Evolutionary conservation across 2,113 vertebrate species (phyloP), one percentile per base, ranked within the genome.

Genomic region (Pygoscelis adeliae): DNA sequence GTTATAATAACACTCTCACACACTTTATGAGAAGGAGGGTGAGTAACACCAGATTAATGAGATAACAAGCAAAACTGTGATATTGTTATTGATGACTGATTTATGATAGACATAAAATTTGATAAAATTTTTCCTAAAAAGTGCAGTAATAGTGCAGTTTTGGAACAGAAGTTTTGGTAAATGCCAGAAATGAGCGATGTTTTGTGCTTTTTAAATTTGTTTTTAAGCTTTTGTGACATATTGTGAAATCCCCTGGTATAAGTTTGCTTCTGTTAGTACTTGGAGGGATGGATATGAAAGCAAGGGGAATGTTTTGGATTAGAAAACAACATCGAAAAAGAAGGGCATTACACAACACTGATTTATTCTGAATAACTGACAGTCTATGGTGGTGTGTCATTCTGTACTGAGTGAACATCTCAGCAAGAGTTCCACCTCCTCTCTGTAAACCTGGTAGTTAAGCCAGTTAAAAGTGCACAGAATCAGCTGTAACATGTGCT

Each of bases 401-500:
- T 95, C 78, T 65, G 26, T 26, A 44, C 55, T 56, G 70, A 91
- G 76, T 38, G 87, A 94, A 73, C 25, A 53, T 73, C 87, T 94
- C 83, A 91, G 95, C 90, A 90, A 90, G 95, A 63, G 29, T 70
- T 89, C 89, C 70, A 26, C 87, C 92, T 94, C 47, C 61, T 67
- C 36, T 44, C 67, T 53, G 38, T 56, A 87, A 91, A 91, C 55
- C 83, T 81, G 59, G 63, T 72, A 93, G 44, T 92, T 96, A 92
- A 93, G 65, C 53, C 88, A 95, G 76, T 93, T 92, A 84, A 87
- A 93, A 65, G 56, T 44, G 19, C 80, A 63, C 55, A 70, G 49
- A 91, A 56, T 65, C 49, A 90, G 38, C 53, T 78, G 34, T 70
- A 93, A 19, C 29, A 11, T 71, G 26, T 94, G 52, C 56, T 92